Base-by-base conservation (phyloP, 2,797 vertebrate species). In the Platalea minor region DNA sequence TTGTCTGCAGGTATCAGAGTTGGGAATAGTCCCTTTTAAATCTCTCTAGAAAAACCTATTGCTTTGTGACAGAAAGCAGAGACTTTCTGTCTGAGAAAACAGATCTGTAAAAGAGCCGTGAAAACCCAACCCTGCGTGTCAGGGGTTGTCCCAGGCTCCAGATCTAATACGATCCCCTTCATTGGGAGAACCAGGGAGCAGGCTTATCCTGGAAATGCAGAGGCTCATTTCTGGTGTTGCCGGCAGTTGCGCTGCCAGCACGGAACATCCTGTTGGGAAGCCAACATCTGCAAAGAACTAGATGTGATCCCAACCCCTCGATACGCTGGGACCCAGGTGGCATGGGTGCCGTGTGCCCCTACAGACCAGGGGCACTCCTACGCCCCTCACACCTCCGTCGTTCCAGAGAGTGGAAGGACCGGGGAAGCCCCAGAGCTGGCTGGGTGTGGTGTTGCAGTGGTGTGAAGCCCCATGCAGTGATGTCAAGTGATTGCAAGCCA, bases 11-110 rank as follows among this genome's bases (percentile, higher is more conserved):
- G 37, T 70, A 60, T 77, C 81, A 43, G 78, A 87, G 72, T 6
- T 88, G 72, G 81, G 68, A 95, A 64, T 37, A 68, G 35, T 85
- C 86, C 74, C 86, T 77, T 92, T 85, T 17, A 91, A 85, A 85
- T 53, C 51, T 83, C 75, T 69, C 75, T 83, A 84, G 89, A 57
- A 63, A 96, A 91, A 92, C 13, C 91, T 97, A 96, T 96, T 97
- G 96, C 96, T 97, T 96, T 91, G 81, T 74, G 87, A n/a, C 94
- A 94, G 95, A 91, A 92, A 94, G 81, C 31, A 46, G 33, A 74
- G 56, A 35, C 90, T 70, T 95, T n/a, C 96, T 94, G 93, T 50
- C 2, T 2, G 88, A 95, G 85, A 48, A 87, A 84, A 86, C 16
- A 85, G 80, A 45, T 89, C 76, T 64, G 70, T 79, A 50, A 46